A percentile compares a stretch with the other conserved stretches of the same genome.
These are phyloP conservation scores for Drosophila tristis DNA, from an alignment of 1,140 invertebrate species.

Conservation along the genomic window DNA sequence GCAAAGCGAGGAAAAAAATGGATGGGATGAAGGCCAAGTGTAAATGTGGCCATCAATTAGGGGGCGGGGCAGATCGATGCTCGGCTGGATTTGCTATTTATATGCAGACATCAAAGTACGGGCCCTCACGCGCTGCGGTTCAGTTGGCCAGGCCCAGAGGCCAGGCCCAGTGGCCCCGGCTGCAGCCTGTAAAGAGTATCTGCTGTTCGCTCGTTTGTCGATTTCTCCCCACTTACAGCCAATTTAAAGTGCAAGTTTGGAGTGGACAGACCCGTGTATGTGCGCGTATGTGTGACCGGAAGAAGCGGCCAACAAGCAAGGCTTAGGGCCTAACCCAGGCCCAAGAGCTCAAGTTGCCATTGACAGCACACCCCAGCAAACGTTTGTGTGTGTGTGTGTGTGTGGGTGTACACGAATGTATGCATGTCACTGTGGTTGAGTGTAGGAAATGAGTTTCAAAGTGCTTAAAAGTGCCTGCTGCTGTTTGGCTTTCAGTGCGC, in stretches of 20 bases:
- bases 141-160: slow-evolving; percentile 37
- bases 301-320: slow-evolving; percentile 40
- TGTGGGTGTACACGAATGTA: slow-evolving; percentile 32
- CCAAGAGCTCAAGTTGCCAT: slow-evolving; percentile 46
- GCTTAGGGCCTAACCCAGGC: slow-evolving; percentile 15
- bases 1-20: slow-evolving; percentile 2
- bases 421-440: slow-evolving; percentile 70
- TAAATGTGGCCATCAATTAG: slow-evolving; percentile 52
- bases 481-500: slow-evolving; percentile 53
- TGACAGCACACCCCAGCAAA: slow-evolving; percentile 40
- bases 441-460: slow-evolving; percentile 79
- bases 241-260: slow-evolving; percentile 44
- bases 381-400: slow-evolving; percentile 14
- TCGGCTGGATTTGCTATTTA: slow-evolving; percentile 37
- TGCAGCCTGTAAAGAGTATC: slow-evolving; percentile 22
- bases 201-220: slow-evolving; percentile 5
- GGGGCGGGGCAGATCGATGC: slow-evolving; percentile 48
- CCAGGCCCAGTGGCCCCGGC: too few relatives aligned
- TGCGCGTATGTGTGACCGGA: slow-evolving; percentile 31
- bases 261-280: slow-evolving; percentile 14
- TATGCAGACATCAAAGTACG: slow-evolving; percentile 61
- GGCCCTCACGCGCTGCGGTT: slow-evolving; percentile 20
- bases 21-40: slow-evolving; percentile 39
- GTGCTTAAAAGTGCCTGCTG: slow-evolving; percentile 70
- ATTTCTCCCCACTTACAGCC: slow-evolving; percentile 18